phyloP scores from a whole-genome alignment of 2,797 vertebrate species.

The Malacoctenus gilli region DNA sequence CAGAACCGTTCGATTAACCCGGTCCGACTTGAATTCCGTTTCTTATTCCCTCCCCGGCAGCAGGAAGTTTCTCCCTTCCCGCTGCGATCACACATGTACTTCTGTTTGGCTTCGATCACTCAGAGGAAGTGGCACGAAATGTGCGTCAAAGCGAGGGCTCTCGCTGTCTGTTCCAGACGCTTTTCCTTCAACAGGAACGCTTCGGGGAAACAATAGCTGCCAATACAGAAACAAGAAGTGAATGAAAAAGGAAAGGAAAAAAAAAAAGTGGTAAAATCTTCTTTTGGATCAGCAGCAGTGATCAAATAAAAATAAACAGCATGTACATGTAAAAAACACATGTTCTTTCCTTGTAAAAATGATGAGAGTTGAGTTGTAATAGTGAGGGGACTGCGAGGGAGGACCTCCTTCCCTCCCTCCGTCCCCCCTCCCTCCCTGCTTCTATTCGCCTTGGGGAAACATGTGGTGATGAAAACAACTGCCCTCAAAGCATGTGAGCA shows the following conservation, averaged over 20 bases:
- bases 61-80: background rate
- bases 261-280: slow-evolving; percentile 1
- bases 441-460: background rate
- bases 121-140: too few relatives aligned
- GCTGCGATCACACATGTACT: slow-evolving; percentile 3
- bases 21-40: too few relatives aligned
- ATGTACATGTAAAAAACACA: slow-evolving; percentile 17
- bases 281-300: slow-evolving; percentile 6
- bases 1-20: slow-evolving; percentile 10
- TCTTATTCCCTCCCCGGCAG: too few relatives aligned
- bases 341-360: background rate
- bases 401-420: background rate
- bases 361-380: background rate
- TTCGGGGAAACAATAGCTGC: slow-evolving; percentile 66
- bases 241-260: slow-evolving; percentile 42
- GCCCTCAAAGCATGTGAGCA: slow-evolving; percentile 3
- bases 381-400: background rate
- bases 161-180: slow-evolving; percentile 62
- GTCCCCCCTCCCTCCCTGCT: background rate
- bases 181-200: slow-evolving; percentile 66
- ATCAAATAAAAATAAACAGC: slow-evolving; percentile 37
- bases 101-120: slow-evolving; percentile 21
- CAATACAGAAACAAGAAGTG: slow-evolving; percentile 51
- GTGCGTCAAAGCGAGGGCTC: slow-evolving; percentile 45
- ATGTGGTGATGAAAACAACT: slow-evolving; percentile 4